Evolutionary conservation across 2,797 vertebrate genomes (phyloP).

Genomic region (Cryptoprocta ferox): DNA sequence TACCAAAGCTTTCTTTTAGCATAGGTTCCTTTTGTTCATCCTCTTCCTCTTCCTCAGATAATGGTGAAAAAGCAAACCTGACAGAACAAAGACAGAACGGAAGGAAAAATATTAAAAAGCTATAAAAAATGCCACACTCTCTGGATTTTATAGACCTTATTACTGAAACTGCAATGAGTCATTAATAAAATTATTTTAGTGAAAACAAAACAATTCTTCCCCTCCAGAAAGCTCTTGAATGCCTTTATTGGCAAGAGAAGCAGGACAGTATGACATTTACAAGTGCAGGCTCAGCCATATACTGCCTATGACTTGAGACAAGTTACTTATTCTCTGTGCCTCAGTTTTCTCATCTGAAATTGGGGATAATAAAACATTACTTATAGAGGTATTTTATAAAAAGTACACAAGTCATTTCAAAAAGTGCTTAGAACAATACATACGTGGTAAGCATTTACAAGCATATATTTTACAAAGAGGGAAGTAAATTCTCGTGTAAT

Average conservation of each 20-base stretch:
- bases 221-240: slow-evolving; percentile 34
- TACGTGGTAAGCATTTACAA: not conserved
- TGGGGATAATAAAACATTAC: not conserved
- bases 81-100: not conserved
- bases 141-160: not conserved
- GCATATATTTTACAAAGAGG: not conserved
- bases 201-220: not conserved
- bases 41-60: slow-evolving; percentile 96
- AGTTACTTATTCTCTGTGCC: not conserved
- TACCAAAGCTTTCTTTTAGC: slow-evolving; percentile 97
- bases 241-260: not conserved
- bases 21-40: slow-evolving; percentile 98
- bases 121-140: not conserved
- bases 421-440: slow-evolving; percentile 7
- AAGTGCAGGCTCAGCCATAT: not conserved
- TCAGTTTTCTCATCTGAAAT: not conserved
- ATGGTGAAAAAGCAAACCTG: slow-evolving; percentile 97
- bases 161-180: not conserved
- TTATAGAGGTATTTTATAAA: not conserved
- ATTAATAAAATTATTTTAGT: slow-evolving; percentile 33
- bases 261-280: not conserved
- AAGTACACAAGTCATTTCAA: slow-evolving; percentile 15
- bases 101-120: slow-evolving; percentile 53
- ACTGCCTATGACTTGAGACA: not conserved
- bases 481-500: slow-evolving; percentile 39